Conservation (phyloP, 2,113 vertebrate genomes). For the Vanacampus margaritifer region DNA sequence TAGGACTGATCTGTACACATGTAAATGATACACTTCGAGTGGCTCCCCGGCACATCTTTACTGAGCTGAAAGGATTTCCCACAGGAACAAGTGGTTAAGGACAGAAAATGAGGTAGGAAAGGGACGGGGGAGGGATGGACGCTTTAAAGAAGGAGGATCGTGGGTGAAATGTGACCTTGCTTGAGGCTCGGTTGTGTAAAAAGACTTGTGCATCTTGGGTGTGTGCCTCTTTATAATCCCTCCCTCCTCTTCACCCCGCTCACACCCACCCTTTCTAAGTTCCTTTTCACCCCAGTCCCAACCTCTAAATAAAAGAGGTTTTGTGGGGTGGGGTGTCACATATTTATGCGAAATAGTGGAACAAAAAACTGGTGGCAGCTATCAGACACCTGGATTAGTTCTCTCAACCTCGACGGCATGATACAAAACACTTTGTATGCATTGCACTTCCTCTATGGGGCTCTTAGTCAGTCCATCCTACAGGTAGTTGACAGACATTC, state of each 20-base stretch:
- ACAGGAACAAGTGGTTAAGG: constrained; percentile 46
- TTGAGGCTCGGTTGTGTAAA: constrained; percentile 39
- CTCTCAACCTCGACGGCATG: constrained; percentile 31
- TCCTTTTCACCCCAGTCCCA: constrained; percentile 29
- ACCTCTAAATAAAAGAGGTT: constrained; percentile 34
- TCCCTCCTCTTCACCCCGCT: constrained; percentile 25
- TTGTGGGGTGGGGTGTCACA: constrained; percentile 20
- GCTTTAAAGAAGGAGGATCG: constrained; percentile 38
- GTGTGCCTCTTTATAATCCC: constrained; percentile 31
- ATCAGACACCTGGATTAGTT: constrained; percentile 51
- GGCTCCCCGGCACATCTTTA: constrained; percentile 24
- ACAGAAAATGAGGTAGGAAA: constrained; percentile 20
- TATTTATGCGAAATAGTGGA: constrained; percentile 39
- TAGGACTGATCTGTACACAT: constrained; percentile 41
- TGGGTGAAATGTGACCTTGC: constrained; percentile 43
- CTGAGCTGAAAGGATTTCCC: constrained; percentile 40
- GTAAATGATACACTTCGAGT: constrained; percentile 56
- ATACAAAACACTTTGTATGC: constrained; percentile 36
- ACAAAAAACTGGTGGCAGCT: constrained; percentile 32
- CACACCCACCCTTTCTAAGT: constrained; percentile 1
- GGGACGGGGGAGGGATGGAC: constrained; percentile 5
- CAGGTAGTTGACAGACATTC: constrained; percentile 21
- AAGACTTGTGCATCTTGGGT: constrained; percentile 34
- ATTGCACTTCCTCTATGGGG: constrained; percentile 8
- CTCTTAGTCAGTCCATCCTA: constrained; percentile 10